These are phyloP conservation scores for Bos javanicus DNA, from an alignment of 2,113 vertebrate species.

Conservation along the genomic window DNA sequence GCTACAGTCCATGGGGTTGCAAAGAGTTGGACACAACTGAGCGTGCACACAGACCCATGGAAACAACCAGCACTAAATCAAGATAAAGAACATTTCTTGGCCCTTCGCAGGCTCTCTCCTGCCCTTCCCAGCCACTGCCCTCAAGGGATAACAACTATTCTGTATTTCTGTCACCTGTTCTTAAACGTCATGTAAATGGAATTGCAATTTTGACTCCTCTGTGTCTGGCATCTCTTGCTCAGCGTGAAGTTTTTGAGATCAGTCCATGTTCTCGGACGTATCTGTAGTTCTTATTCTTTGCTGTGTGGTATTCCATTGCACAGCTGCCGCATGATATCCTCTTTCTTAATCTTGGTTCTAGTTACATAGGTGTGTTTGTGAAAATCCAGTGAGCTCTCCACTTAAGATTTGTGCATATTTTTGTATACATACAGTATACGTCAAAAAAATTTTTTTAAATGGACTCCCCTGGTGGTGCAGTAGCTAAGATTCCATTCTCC, in stretches of 20 bases:
- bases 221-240: not conserved
- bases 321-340: not conserved
- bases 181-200: not conserved
- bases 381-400: not conserved
- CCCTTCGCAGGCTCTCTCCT: not conserved
- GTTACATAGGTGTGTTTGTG: not conserved
- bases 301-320: not conserved
- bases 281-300: not conserved
- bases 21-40: not conserved
- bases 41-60: not conserved
- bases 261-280: no score
- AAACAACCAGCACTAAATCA: not conserved
- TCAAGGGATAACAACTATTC: not conserved
- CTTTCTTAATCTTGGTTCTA: not conserved
- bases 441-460: not conserved
- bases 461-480: not conserved
- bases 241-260: not conserved
- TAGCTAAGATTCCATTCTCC: not conserved
- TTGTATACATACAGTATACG: not conserved
- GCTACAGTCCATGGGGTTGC: not conserved
- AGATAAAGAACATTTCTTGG: not conserved
- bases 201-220: not conserved
- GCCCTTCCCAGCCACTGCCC: not conserved
- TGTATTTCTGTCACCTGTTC: not conserved
- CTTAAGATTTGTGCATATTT: not conserved